Evolutionary conservation across 1,140 invertebrate genomes (phyloP).

Genomic region (Coelopa frigida): DNA sequence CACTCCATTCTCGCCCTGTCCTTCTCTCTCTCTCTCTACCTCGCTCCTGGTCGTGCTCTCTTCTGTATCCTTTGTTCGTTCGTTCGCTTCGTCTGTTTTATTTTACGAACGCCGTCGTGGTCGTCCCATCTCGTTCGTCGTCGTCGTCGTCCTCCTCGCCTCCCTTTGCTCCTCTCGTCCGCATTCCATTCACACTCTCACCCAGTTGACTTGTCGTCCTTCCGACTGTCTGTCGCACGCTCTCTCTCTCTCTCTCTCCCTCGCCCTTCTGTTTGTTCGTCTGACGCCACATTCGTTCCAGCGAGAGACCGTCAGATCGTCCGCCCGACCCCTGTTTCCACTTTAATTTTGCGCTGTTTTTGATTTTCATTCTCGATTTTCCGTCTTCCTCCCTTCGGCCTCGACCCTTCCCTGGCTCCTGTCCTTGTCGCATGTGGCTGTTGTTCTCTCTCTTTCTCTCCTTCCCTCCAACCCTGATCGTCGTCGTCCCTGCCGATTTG

Average conservation of each 20-base stretch:
- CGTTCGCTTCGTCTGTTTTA: not conserved
- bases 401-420: constrained; percentile 3
- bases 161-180: constrained; percentile 4
- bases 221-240: not conserved
- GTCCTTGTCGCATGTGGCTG: no score
- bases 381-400: no score
- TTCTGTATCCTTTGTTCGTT: not conserved
- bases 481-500: not conserved
- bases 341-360: no score
- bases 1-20: no score
- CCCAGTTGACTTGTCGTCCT: no score
- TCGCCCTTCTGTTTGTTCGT: no score
- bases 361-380: no score
- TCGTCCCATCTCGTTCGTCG: not conserved
- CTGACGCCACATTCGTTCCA: no score
- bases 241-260: not conserved
- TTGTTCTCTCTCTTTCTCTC: not conserved
- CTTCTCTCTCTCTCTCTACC: not conserved
- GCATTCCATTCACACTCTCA: constrained; percentile 5
- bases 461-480: not conserved
- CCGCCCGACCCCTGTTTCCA: no score
- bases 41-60: no score
- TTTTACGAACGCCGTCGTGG: no score
- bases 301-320: no score
- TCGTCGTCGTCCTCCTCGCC: not conserved